Base-by-base conservation (phyloP, 2,888 invertebrate genomes). In the Phengaris alcon region DNA sequence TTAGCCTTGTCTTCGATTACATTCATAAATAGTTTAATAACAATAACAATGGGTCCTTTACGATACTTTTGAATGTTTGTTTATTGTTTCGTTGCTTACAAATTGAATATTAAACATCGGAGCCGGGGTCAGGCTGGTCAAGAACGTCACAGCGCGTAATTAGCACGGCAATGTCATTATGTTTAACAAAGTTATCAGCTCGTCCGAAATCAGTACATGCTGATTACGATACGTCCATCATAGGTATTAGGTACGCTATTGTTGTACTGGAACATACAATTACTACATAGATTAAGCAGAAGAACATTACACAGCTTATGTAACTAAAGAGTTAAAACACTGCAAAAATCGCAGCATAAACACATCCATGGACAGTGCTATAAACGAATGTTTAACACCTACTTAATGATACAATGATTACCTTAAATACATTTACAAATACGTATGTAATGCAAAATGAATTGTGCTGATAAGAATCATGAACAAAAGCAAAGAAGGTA, bases 1-100 rank as follows among this genome's bases (percentile, higher is more conserved):
- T 86, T 85, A 87, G 87, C 91, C 91, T 91, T 91, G 89, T 87
- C 82, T 86, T 81, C 82, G 84, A 87, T 87, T 87, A 77, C 79
- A 74, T 74, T 74, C 76, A 74, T 78, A 70, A 77, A 77, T 75
- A 69, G 70, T 12, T 59, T 68, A 77, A 57, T 77, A 48, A 10
- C 76, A 73, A 74, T 76, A 15, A 75, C 54, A 52, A 75, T 59
- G 68, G 52, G 55, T 74, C 75, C 78, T 75, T 78, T 77, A 69
- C 74, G 44, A 44, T 74, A 69, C 57, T 69, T 77, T 64, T 73
- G 64, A 55, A 52, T 57, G 55, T 44, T 73, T 72, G 22, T 76
- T 77, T 77, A 44, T 64, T 55, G 13, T 75, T 74, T 48, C 35
- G 59, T 69, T 64, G 64, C 64, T 52, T 64, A 68, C 74, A 68